Evolutionary conservation across 2,113 vertebrate species (phyloP), one percentile per base, ranked within the genome.

Genomic region (Solea solea): DNA sequence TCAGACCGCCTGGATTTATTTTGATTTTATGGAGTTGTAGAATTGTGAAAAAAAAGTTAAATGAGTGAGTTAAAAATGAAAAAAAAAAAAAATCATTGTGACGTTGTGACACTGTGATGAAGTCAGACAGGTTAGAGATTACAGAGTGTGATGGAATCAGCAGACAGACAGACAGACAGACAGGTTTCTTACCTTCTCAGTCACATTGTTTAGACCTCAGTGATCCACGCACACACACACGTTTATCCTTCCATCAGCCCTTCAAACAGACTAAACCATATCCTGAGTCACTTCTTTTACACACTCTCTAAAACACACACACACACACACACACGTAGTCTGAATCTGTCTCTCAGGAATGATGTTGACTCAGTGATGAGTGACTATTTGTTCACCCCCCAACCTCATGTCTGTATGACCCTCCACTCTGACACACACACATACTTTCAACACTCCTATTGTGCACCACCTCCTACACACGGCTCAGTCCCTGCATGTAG

Each of bases 371-470:
- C 45, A 64, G 49, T 74, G 76, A 76, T 71, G 58, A 60, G 25
- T 3, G 28, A 59, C 28, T 76, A 76, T 82, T 85, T 86, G 64
- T 69, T 78, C 50, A 78, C 58, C 70, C 61, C 44, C 60, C 58
- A 21, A 21, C 34, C 61, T 48, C 21, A 27, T 77, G 59, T 59
- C 73, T 50, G 74, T 78, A 49, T 50, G 44, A n/a, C 54, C 55
- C 59, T 60, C 63, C 63, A 55, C 61, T 64, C 52, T 45, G 34
- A 13, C n/a, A 41, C 45, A 65, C 45, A 65, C 59, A 48, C 69
- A 45, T 68, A 48, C 21, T 69, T 79, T 84, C 79, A 82, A 72
- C 76, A 83, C 62, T 72, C 77, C 58, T 69, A 78, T 87, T 81
- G 55, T 78, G 58, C 65, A 16, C 62, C 57, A 28, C 79, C 69